Evolutionary conservation across 2,797 vertebrate genomes (phyloP).

Genomic region (Anguilla obscura): DNA sequence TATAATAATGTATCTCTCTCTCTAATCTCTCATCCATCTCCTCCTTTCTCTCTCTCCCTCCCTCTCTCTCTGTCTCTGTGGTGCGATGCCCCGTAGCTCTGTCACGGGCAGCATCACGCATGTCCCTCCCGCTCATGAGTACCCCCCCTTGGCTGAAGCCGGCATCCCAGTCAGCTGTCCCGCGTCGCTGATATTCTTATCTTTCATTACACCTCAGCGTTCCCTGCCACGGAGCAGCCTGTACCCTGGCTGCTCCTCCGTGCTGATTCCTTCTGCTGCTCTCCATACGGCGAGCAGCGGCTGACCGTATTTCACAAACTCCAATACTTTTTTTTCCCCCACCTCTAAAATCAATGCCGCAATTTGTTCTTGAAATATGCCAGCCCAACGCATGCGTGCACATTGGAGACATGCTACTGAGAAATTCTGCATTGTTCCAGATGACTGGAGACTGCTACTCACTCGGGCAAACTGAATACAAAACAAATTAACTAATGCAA

Average conservation of each 20-base stretch:
- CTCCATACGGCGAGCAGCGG: background rate
- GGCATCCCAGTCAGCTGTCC: constrained; percentile 33
- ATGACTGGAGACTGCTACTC: background rate
- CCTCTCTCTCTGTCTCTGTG: background rate
- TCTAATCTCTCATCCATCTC: background rate
- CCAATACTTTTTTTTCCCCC: background rate
- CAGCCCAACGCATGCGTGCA: background rate
- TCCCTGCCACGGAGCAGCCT: background rate
- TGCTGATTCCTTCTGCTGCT: background rate
- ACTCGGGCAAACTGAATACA: background rate
- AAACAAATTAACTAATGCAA: background rate
- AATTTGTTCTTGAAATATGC: background rate
- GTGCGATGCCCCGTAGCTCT: constrained; percentile 44
- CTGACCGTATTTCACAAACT: background rate
- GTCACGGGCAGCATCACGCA: constrained; percentile 49
- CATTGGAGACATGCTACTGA: background rate
- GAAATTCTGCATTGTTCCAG: background rate
- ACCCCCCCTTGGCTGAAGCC: constrained; percentile 38
- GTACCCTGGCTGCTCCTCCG: background rate
- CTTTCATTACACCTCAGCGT: constrained; percentile 26
- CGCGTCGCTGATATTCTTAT: constrained; percentile 44
- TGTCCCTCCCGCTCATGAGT: constrained; percentile 57
- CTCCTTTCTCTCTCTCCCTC: background rate
- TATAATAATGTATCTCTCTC: background rate
- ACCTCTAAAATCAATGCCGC: background rate